Percentiles rank a stretch among this genome's conserved stretches.
These are phyloP conservation scores for Sturmia bella DNA, from an alignment of 2,888 invertebrate genomes.

Conservation along the genomic window DNA sequence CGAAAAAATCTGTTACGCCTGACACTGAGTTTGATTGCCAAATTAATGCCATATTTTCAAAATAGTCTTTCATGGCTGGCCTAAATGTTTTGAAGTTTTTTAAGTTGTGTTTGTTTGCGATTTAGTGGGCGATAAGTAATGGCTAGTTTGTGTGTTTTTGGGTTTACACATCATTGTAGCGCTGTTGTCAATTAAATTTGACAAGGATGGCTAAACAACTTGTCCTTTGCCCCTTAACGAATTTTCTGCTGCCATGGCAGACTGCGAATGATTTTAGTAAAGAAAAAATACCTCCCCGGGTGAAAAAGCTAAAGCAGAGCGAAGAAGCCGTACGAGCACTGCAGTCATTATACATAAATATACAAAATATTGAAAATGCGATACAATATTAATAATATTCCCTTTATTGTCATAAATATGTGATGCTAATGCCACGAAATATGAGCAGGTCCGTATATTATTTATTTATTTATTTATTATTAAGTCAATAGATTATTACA, in stretches of 20 bases:
- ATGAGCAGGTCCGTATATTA: too few relatives aligned
- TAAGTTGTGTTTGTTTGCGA: too few relatives aligned
- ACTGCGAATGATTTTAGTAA: conserved; percentile 37
- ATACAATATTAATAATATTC: conserved; percentile 52
- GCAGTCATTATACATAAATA: too few relatives aligned
- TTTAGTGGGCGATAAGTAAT: too few relatives aligned
- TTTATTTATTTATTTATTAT: too few relatives aligned
- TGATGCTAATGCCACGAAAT: neutral
- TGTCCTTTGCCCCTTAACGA: neutral
- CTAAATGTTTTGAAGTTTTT: too few relatives aligned
- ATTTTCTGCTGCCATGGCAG: neutral
- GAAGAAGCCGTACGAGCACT: neutral
- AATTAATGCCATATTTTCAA: too few relatives aligned
- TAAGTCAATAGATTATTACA: too few relatives aligned
- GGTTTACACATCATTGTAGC: neutral
- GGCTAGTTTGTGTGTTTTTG: too few relatives aligned
- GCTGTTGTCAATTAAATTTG: conserved; percentile 1
- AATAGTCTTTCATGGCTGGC: too few relatives aligned
- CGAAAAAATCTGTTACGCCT: too few relatives aligned
- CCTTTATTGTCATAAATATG: conserved; percentile 48
- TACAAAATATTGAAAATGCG: conserved; percentile 31
- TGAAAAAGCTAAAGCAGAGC: conserved; percentile 14
- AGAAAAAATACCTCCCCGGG: conserved; percentile 1
- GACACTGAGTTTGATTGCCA: too few relatives aligned
- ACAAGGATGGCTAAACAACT: neutral